A percentile compares a stretch with the other conserved stretches of the same genome.
phyloP scores from a whole-genome alignment of 2,888 invertebrate species.

The Cyrtodaria siliqua region DNA sequence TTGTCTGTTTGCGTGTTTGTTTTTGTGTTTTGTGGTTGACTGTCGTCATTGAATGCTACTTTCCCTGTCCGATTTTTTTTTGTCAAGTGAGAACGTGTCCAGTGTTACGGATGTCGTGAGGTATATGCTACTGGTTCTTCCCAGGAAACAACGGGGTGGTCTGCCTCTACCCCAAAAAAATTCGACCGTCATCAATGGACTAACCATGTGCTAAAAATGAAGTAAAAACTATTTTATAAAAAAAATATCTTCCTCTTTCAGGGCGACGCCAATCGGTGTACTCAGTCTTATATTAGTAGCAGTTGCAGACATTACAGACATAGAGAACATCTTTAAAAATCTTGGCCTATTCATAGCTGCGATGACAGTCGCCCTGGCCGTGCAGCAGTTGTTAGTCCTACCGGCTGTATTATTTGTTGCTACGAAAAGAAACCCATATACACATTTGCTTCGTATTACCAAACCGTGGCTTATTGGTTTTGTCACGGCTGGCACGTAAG shows the following conservation, averaged over 20 bases:
- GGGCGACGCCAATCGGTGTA: conserved; percentile 57
- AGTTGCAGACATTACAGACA: conserved; percentile 39
- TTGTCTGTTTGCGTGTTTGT: too few species aligned
- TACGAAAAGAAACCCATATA: conserved; percentile 72
- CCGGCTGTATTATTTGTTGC: conserved; percentile 67
- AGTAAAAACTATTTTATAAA: too few species aligned
- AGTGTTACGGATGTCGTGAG: too few species aligned
- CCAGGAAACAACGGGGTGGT: too few species aligned
- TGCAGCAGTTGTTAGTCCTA: conserved; percentile 73
- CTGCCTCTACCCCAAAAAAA: too few species aligned
- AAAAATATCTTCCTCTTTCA: conserved; percentile 16
- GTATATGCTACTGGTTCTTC: too few species aligned
- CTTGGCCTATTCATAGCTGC: conserved; percentile 60
- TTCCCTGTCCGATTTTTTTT: too few species aligned
- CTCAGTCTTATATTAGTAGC: conserved; percentile 48
- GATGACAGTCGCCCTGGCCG: conserved; percentile 67
- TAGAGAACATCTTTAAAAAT: conserved; percentile 29
- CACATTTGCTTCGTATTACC: conserved; percentile 53
- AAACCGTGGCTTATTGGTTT: conserved; percentile 75
- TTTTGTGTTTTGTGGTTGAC: too few species aligned
- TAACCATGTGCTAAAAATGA: too few species aligned
- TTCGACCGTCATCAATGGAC: too few species aligned
- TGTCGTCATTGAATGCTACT: too few species aligned
- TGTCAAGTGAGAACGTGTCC: too few species aligned
- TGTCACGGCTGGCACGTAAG: conserved; percentile 79